These are phyloP conservation scores for Cheilosia soror DNA, from an alignment of 2,888 invertebrate genomes.

Conservation along the genomic window DNA sequence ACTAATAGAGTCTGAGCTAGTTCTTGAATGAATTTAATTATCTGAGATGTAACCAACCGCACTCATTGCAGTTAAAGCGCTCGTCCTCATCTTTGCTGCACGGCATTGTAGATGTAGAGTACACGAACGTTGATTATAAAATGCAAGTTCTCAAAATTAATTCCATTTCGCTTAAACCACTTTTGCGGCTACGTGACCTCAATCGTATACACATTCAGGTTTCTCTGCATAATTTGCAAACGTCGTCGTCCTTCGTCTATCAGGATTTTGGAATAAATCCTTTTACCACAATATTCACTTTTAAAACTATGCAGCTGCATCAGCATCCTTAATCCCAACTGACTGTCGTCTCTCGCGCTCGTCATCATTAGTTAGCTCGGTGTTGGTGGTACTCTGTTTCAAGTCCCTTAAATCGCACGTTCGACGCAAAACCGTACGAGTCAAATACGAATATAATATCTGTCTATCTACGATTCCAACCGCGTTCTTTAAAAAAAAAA, in stretches of 20 bases:
- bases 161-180: slow-evolving; percentile 4
- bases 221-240: slow-evolving; percentile 35
- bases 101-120: not conserved
- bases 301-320: slow-evolving; percentile 41
- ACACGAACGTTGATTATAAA: slow-evolving; percentile 44
- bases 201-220: slow-evolving; percentile 1
- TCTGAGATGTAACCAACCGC: slow-evolving; percentile 3
- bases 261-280: slow-evolving; percentile 30
- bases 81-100: slow-evolving; percentile 16
- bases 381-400: not conserved
- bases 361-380: slow-evolving; percentile 23
- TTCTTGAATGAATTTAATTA: slow-evolving; percentile 1
- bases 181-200: slow-evolving; percentile 5
- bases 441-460: too few relatives aligned
- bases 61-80: not conserved
- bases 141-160: slow-evolving; percentile 34
- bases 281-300: slow-evolving; percentile 8
- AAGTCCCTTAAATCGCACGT: slow-evolving; percentile 11
- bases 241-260: slow-evolving; percentile 16
- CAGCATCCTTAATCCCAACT: slow-evolving; percentile 34
- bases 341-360: slow-evolving; percentile 19
- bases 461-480: not conserved
- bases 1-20: not conserved
- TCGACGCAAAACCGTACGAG: not conserved
- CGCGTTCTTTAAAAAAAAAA: slow-evolving; percentile 24